phyloP scores from a whole-genome alignment of 1,140 invertebrate species.

The Thalassaphorura encarpata region DNA sequence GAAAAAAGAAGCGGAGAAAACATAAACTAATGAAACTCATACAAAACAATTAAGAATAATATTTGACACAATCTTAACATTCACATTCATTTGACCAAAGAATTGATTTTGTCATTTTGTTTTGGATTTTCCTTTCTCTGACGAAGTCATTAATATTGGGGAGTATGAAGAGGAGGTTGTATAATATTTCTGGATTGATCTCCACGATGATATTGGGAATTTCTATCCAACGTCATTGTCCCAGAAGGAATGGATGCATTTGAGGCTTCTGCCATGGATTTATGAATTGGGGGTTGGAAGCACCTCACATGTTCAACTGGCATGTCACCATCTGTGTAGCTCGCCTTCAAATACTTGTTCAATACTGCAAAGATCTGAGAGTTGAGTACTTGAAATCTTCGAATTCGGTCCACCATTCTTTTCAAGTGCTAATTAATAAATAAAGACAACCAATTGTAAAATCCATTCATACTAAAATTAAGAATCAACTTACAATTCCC shows the following conservation, averaged over 20 bases:
- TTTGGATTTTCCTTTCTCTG: no score
- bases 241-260: constrained; percentile 8
- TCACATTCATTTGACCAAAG: no score
- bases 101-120: no score
- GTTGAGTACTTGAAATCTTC: constrained; percentile 95
- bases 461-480: constrained; percentile 1
- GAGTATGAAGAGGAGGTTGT: constrained; percentile 7
- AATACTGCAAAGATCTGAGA: constrained; percentile 97
- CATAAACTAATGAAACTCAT: no score
- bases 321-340: constrained; percentile 61
- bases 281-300: constrained; percentile 88
- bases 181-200: constrained; percentile 43
- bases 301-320: constrained; percentile 94
- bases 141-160: constrained; percentile 10
- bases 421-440: constrained; percentile 81
- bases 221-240: constrained; percentile 31
- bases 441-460: constrained; percentile 27
- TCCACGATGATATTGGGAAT: constrained; percentile 46
- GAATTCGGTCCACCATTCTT: constrained; percentile 92
- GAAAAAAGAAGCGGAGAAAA: no score
- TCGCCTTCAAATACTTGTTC: constrained; percentile 85
- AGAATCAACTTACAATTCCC: constrained; percentile 74
- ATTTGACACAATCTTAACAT: no score
- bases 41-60: no score
- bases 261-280: constrained; percentile 45